A percentile compares a stretch with the other conserved stretches of the same genome.
Evolutionary conservation across 2,113 vertebrate species (phyloP).

Genomic region (Ahaetulla prasina): DNA sequence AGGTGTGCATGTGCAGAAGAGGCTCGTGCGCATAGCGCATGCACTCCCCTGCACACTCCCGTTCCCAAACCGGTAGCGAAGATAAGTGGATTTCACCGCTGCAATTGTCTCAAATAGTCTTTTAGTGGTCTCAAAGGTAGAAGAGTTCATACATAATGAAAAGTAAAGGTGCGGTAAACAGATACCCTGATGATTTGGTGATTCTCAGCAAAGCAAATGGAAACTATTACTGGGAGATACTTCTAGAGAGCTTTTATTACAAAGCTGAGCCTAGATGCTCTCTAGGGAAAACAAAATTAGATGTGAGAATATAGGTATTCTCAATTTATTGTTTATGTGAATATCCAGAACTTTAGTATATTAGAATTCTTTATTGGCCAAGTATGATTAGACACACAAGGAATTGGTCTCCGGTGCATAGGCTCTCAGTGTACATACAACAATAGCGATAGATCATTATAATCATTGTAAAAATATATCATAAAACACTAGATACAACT

Average conservation of each 20-base stretch:
- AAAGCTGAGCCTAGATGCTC: constrained; percentile 46
- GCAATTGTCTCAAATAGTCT: neutral
- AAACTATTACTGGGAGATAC: constrained; percentile 39
- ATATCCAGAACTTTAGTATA: constrained; percentile 37
- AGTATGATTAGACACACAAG: no score
- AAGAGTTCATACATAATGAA: constrained; percentile 10
- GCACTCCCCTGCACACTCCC: no score
- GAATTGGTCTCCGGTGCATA: no score
- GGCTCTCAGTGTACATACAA: no score
- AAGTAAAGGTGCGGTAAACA: neutral
- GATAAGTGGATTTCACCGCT: no score
- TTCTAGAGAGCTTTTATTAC: constrained; percentile 57
- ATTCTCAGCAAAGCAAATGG: neutral
- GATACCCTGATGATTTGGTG: constrained; percentile 7
- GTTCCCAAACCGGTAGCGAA: no score
- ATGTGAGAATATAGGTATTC: constrained; percentile 59
- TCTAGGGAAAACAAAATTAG: constrained; percentile 63
- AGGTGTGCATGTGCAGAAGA: no score
- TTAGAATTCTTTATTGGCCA: no score
- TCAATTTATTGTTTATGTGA: constrained; percentile 60
- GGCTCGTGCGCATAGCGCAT: no score
- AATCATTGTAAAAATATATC: no score
- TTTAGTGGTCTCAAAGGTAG: neutral
- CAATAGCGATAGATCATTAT: no score
- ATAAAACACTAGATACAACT: no score